Percentiles rank a stretch among this genome's conserved stretches.
Conservation (phyloP, 2,888 invertebrate genomes). For the Dasysyrphus albostriatus region DNA sequence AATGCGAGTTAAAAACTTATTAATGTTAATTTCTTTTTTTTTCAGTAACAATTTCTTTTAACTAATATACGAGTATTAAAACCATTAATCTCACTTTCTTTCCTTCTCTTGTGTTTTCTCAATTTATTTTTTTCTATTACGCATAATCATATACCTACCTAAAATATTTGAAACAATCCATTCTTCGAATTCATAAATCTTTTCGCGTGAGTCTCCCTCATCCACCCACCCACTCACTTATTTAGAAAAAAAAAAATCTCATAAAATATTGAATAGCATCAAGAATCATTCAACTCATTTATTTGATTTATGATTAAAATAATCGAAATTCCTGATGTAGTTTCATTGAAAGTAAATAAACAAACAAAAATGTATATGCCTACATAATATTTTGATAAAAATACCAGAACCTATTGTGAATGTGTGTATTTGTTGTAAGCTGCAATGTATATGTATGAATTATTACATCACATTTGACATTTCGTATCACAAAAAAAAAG, state of each 20-base stretch:
- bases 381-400: not conserved
- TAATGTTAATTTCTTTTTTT: no score
- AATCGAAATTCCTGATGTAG: conserved; percentile 22
- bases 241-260: not conserved
- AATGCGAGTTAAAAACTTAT: no score
- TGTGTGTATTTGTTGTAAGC: not conserved
- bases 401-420: not conserved
- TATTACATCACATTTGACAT: conserved; percentile 72
- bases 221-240: not conserved
- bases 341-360: conserved; percentile 11
- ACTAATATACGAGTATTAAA: no score
- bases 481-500: conserved; percentile 59
- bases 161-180: not conserved
- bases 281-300: conserved; percentile 28
- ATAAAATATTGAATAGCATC: conserved; percentile 30
- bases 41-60: no score
- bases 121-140: not conserved
- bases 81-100: not conserved
- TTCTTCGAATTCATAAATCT: conserved; percentile 33
- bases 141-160: not conserved
- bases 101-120: not conserved
- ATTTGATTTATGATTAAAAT: conserved; percentile 57
- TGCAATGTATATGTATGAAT: not conserved
- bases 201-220: not conserved
- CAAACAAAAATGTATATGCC: not conserved